Base-by-base conservation (phyloP, 1,140 invertebrate species). In the Agrypnia vestita region DNA sequence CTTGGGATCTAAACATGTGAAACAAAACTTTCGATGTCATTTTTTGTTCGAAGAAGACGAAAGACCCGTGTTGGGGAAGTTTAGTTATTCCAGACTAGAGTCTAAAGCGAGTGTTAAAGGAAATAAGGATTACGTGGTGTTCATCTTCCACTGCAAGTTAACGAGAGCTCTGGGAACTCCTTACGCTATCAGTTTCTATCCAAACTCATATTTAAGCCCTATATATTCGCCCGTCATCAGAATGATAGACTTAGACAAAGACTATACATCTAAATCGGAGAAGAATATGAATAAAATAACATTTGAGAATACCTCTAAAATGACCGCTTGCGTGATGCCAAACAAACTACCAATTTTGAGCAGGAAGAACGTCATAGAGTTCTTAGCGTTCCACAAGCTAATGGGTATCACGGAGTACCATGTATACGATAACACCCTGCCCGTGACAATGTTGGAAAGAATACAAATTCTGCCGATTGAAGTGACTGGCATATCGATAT, bases 351-450 rank as follows among this genome's bases (percentile, higher is more conserved):
- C 89, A 9, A 85, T 87, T 47, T 87, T 91, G 12, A 89, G 86
- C 12, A 89, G 88, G 84, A 89, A 88, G 85, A 83, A 86, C 11
- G 87, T 92, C 46, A 86, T 91, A 76, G 91, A 92, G 80, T 92
- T 91, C 84, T 83, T 92, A 78, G 90, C 90, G 12, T 92, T 89
- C 82, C 91, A 92, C 81, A 89, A 89, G 78, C 86, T 91, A 81
- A 88, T 91, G 84, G 90, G 91, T 21, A 86, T 91, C 11, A 87
- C 91, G 79, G 86, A 88, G 49, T 92, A 90, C 81, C 90, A 90
- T 76, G 88, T 92, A 81, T 91, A 91, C 84, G 87, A 90, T 62
- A 89, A 88, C 82, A 89, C 89, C 85, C 86, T 91, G 77, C 89
- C 90, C n/a, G 87, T 90, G 85, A 88, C 89, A 79, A 86, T 91